A percentile compares a stretch with the other conserved stretches of the same genome.
Conservation (phyloP, 2,797 vertebrate genomes). For the Chaunax sp. region DNA sequence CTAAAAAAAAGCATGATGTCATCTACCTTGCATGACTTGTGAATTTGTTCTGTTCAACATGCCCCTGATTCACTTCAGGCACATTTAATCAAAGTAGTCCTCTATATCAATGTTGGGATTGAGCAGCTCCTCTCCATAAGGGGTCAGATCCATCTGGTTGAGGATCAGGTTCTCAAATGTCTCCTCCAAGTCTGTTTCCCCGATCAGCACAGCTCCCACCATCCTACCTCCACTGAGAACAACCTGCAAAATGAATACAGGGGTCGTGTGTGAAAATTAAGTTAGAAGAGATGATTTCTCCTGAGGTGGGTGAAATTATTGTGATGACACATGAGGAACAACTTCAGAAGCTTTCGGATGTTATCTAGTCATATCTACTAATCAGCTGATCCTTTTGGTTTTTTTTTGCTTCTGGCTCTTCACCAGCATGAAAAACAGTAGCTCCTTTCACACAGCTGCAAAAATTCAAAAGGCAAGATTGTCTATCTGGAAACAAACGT, state of each 20-base stretch:
- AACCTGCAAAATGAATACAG: conserved; percentile 56
- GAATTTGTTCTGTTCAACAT: neutral
- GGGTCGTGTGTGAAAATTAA: neutral
- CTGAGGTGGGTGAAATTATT: neutral
- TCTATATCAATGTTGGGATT: conserved; percentile 95
- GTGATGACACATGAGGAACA: neutral
- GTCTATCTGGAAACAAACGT: neutral
- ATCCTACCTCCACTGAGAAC: conserved; percentile 90
- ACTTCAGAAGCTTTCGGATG: neutral
- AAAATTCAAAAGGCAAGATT: conserved; percentile 3
- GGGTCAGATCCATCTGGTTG: conserved; percentile 95
- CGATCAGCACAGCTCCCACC: conserved; percentile 93
- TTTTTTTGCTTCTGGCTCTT: neutral
- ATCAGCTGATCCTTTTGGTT: conserved; percentile 2
- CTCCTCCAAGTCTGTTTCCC: conserved; percentile 96
- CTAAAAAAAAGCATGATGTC: neutral
- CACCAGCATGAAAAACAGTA: neutral
- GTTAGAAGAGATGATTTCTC: neutral
- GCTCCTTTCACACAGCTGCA: conserved; percentile 16
- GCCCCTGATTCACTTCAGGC: neutral
- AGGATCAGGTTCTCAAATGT: conserved; percentile 98
- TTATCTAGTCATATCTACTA: neutral
- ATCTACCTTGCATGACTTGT: neutral
- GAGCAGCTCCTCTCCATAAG: conserved; percentile 91
- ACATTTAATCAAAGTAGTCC: conserved; percentile 94